phyloP scores from a whole-genome alignment of 2,888 invertebrate genomes.

The Chydorus sphaericus region DNA sequence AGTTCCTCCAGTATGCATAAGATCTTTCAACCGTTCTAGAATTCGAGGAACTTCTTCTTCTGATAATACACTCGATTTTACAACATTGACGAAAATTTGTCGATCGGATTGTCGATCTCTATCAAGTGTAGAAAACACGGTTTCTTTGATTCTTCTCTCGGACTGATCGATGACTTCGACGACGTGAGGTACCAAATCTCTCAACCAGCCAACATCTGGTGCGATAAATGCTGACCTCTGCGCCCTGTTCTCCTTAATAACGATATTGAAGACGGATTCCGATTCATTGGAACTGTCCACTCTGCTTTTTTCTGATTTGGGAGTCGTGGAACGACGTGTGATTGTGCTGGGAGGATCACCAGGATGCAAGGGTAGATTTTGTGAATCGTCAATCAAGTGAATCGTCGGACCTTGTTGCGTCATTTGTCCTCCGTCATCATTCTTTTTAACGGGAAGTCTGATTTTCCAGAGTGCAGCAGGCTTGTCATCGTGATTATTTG shows the following conservation, averaged over 20 bases:
- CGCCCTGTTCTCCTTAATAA: background rate
- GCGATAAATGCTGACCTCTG: background rate
- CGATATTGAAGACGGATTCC: slow-evolving; percentile 2
- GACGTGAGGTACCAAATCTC: slow-evolving; percentile 3
- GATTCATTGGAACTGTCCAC: no score
- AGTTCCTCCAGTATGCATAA: background rate
- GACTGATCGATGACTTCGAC: slow-evolving; percentile 39
- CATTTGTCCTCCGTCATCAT: no score
- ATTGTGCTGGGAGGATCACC: no score
- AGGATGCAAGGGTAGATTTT: no score
- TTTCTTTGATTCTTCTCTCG: slow-evolving; percentile 53
- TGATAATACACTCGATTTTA: background rate
- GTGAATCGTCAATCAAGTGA: no score
- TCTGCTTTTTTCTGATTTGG: no score
- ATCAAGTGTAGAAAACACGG: slow-evolving; percentile 48
- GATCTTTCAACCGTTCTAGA: background rate
- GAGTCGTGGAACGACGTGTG: no score
- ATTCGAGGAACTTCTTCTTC: background rate
- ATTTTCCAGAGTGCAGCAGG: no score
- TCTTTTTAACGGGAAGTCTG: no score
- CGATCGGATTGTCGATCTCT: slow-evolving; percentile 37
- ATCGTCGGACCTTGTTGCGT: no score
- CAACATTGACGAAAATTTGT: slow-evolving; percentile 27
- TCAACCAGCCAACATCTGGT: slow-evolving; percentile 5
- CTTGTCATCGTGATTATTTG: no score